Percentiles rank a stretch among this genome's conserved stretches.
phyloP scores from a whole-genome alignment of 2,888 invertebrate species.

The Fragum sueziense region DNA sequence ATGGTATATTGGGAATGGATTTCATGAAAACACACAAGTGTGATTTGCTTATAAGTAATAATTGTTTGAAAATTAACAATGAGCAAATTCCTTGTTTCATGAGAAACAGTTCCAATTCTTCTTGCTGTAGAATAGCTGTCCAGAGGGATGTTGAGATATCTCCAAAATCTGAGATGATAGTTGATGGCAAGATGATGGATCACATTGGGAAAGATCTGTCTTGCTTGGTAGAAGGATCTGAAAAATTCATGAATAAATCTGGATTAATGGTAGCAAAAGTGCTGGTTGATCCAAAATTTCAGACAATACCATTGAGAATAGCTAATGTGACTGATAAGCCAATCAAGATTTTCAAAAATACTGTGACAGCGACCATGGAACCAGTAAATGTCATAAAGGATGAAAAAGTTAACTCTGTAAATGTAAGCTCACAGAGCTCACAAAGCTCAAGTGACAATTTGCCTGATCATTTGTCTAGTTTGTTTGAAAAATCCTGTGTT shows the following conservation, averaged over 20 bases:
- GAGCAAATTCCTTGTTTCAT: conserved; percentile 28
- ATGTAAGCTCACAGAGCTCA: too few species aligned
- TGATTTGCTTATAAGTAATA: conserved; percentile 15
- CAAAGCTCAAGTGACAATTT: too few species aligned
- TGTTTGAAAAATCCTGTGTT: conserved; percentile 27
- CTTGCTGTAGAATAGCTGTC: conserved; percentile 14
- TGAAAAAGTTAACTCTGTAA: too few species aligned
- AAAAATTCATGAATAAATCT: conserved; percentile 23
- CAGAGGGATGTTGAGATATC: conserved; percentile 10
- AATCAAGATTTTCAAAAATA: conserved; percentile 20
- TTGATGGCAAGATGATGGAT: conserved; percentile 25
- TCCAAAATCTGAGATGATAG: conserved; percentile 24
- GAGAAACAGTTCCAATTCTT: conserved; percentile 20
- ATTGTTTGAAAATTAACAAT: conserved; percentile 18
- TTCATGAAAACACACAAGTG: conserved; percentile 24
- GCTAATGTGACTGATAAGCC: conserved; percentile 28
- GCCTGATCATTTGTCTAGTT: conserved; percentile 22
- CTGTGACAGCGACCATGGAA: conserved; percentile 19
- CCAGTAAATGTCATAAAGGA: too few species aligned
- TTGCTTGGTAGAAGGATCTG: conserved; percentile 25
- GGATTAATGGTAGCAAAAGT: conserved; percentile 42
- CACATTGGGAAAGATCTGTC: conserved; percentile 5
- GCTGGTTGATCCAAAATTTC: conserved; percentile 31
- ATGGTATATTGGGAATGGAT: conserved; percentile 33
- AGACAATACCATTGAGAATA: too few species aligned